These are phyloP conservation scores for Philopotamus ludificatus DNA, from an alignment of 1,140 invertebrate species.

Conservation along the genomic window DNA sequence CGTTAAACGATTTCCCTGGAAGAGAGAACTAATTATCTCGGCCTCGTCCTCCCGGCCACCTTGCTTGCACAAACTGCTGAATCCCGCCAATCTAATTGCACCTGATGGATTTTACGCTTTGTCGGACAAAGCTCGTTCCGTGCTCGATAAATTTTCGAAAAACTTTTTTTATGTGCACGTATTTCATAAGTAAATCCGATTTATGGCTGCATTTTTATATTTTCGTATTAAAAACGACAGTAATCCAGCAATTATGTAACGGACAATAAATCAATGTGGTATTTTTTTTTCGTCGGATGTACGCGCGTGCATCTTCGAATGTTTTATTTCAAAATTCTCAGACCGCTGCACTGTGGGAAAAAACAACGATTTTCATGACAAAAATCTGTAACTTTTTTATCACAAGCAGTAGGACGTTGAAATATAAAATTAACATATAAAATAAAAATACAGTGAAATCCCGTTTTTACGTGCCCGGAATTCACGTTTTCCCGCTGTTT, in stretches of 20 bases:
- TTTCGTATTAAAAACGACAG: not conserved
- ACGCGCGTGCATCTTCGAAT: too few relatives aligned
- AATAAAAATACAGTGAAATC: too few relatives aligned
- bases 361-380: too few relatives aligned
- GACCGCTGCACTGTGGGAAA: too few relatives aligned
- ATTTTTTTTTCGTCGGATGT: too few relatives aligned
- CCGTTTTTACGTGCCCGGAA: too few relatives aligned
- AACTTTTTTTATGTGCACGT: not conserved
- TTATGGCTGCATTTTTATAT: not conserved
- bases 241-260: not conserved
- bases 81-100: not conserved
- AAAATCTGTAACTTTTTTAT: too few relatives aligned
- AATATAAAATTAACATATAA: too few relatives aligned
- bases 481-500: too few relatives aligned
- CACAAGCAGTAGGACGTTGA: too few relatives aligned
- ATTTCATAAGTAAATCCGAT: not conserved
- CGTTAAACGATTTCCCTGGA: slow-evolving; percentile 17
- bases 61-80: not conserved
- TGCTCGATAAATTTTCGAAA: not conserved
- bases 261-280: not conserved
- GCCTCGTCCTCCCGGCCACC: not conserved
- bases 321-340: too few relatives aligned
- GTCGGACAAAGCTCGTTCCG: not conserved
- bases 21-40: slow-evolving; percentile 12
- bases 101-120: not conserved